Percentiles rank a stretch among this genome's conserved stretches.
phyloP scores from a whole-genome alignment of 1,140 invertebrate species.

The Pseudobourletiella spinata region DNA sequence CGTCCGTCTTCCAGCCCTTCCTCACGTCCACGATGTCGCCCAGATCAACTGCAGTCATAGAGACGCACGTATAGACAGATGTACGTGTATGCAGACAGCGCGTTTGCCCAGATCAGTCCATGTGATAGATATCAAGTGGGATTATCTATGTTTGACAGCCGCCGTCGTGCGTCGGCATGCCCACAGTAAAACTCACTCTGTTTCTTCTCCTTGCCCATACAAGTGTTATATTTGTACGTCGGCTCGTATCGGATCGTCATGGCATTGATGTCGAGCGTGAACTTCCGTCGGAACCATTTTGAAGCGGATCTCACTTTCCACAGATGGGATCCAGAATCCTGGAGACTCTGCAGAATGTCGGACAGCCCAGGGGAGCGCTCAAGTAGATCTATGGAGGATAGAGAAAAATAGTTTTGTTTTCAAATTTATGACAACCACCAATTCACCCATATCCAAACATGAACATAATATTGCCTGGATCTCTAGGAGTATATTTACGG shows the following conservation, averaged over 20 bases:
- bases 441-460: no score
- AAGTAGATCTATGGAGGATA: constrained; percentile 24
- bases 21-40: constrained; percentile 44
- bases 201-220: constrained; percentile 29
- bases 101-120: no score
- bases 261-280: constrained; percentile 38
- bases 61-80: no score
- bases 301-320: constrained; percentile 40
- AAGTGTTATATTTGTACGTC: constrained; percentile 37
- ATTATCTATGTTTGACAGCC: neutral
- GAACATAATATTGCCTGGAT: no score
- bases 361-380: constrained; percentile 35
- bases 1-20: constrained; percentile 45
- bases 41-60: constrained; percentile 40
- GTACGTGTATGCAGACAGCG: no score
- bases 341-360: constrained; percentile 37
- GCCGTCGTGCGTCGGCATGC: neutral
- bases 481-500: no score
- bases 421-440: no score
- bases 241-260: constrained; percentile 39
- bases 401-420: no score
- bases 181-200: constrained; percentile 29
- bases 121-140: neutral
- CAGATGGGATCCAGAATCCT: constrained; percentile 36
- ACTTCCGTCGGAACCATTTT: constrained; percentile 40